Conservation (phyloP, 2,113 vertebrate genomes). For the Diadophis punctatus region DNA sequence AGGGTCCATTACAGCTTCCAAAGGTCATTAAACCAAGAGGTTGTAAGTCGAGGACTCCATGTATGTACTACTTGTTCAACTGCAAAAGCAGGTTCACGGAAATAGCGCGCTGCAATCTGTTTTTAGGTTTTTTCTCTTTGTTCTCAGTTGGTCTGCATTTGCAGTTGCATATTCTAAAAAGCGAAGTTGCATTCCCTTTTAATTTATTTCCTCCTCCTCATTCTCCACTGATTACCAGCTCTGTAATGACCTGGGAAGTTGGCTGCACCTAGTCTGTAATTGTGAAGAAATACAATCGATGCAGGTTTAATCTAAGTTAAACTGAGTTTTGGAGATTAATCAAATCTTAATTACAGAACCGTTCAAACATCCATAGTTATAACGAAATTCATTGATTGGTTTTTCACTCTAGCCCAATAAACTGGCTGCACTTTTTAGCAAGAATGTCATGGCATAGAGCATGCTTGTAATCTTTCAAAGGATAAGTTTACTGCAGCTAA, state of each 20-base stretch:
- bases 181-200: background rate
- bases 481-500: conserved; percentile 53
- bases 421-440: conserved; percentile 55
- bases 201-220: background rate
- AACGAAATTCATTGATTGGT: conserved; percentile 50
- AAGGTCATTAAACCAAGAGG: background rate
- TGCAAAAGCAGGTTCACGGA: background rate
- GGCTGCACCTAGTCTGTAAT: conserved; percentile 40
- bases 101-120: background rate
- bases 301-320: conserved; percentile 60
- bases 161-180: background rate
- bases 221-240: background rate
- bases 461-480: conserved; percentile 49
- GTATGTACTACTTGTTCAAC: background rate
- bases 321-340: conserved; percentile 69
- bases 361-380: conserved; percentile 59
- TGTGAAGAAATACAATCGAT: conserved; percentile 63
- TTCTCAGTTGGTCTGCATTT: background rate
- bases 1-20: background rate
- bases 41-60: background rate
- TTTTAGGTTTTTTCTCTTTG: background rate
- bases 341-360: conserved; percentile 66
- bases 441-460: conserved; percentile 57
- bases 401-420: conserved; percentile 48
- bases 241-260: conserved; percentile 34